Evolutionary conservation across 2,888 invertebrate species (phyloP), one percentile per base, ranked within the genome.

Genomic region (Oscheius onirici): DNA sequence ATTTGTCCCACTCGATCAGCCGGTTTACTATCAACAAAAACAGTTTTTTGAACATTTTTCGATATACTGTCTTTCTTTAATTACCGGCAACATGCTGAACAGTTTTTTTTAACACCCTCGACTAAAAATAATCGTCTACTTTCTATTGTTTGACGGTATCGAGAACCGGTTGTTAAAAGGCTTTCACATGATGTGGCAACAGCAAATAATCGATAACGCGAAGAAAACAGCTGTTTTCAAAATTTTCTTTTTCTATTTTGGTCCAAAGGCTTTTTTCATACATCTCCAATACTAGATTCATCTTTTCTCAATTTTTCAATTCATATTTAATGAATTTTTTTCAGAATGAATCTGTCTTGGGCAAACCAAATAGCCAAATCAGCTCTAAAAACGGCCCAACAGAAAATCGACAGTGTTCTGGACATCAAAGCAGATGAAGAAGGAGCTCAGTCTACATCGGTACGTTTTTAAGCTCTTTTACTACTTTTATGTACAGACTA

Each of bases 331-430:
- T 22, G 13, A 10, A 26, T 34, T 34, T 20, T 20, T 58, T 58
- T 41, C 41, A 58, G 58, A 11, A 65, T 71, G 65, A 71, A 71
- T 55, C 22, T 71, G 15, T 71, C 71, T 3, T 71, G 71, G 71
- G 70, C 70, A 3, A 71, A 71, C 57, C 57, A 66, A 49, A 44
- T 71, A 11, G 71, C 71, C 1, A 71, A 71, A 55, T 43, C 71
- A 3, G 80, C 80, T 10, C 67, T 79, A 22, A 72, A 75, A 43
- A 72, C 75, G 3, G 79, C 80, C 1, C 80, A 81, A 61, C 74
- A 75, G 55, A 76, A 75, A 58, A 81, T 81, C 40, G 80, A 81
- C 67, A 70, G 73, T 15, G 79, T 81, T 5, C 44, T 78, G 28
- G 78, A 78, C 46, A 78, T 78, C 26, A 34, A 66, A 22, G 40